Evolutionary conservation across 2,888 invertebrate species (phyloP).

Genomic region (Agriopis aurantiaria): DNA sequence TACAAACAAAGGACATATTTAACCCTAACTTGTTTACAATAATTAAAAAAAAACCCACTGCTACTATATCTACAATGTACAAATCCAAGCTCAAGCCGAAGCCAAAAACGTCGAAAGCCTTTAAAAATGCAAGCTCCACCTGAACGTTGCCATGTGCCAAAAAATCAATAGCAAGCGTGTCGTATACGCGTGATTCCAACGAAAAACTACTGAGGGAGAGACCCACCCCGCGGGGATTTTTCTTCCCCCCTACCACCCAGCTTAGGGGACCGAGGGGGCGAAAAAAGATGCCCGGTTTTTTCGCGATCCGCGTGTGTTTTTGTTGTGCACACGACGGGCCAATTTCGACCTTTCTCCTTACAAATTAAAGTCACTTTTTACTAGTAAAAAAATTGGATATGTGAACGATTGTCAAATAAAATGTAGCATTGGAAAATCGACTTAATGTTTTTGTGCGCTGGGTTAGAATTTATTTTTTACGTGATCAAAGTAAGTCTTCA

Average conservation of each 20-base stretch:
- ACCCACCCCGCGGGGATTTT: slow-evolving; percentile 70
- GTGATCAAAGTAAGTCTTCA: slow-evolving; percentile 13
- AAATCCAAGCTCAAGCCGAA: slow-evolving; percentile 1
- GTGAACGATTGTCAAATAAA: slow-evolving; percentile 74
- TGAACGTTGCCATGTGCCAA: slow-evolving; percentile 75
- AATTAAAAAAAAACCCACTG: not conserved
- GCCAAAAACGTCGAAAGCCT: slow-evolving; percentile 35
- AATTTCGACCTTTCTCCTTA: slow-evolving; percentile 49
- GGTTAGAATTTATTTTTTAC: slow-evolving; percentile 46
- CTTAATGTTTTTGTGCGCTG: slow-evolving; percentile 36
- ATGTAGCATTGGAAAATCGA: slow-evolving; percentile 46
- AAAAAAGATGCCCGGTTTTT: slow-evolving; percentile 84
- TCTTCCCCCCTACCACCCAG: slow-evolving; percentile 71
- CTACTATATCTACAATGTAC: not conserved
- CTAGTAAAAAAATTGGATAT: slow-evolving; percentile 54
- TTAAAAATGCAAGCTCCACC: slow-evolving; percentile 66
- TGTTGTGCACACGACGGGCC: slow-evolving; percentile 62
- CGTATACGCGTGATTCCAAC: slow-evolving; percentile 83
- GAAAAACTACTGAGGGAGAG: slow-evolving; percentile 80
- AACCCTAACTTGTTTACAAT: no score
- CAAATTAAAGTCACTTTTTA: slow-evolving; percentile 48
- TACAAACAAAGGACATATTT: no score
- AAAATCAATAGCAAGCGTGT: slow-evolving; percentile 84
- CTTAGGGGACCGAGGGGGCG: slow-evolving; percentile 75
- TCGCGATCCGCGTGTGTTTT: slow-evolving; percentile 75